Evolutionary conservation across 2,888 invertebrate genomes (phyloP).

Genomic region (Ctena decussata): DNA sequence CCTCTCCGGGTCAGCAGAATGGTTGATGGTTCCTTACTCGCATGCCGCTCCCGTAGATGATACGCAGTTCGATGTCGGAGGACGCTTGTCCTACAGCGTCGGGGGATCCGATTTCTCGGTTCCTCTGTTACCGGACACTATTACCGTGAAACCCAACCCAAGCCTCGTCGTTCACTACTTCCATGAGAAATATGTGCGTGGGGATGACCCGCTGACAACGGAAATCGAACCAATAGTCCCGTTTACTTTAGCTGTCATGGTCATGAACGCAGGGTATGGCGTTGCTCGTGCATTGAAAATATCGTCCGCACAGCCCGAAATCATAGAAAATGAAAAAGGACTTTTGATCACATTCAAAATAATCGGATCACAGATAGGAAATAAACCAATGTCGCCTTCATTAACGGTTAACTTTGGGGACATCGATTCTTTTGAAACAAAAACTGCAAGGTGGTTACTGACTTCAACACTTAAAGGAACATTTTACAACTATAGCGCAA

Average conservation of each 20-base stretch:
- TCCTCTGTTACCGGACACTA: constrained; percentile 73
- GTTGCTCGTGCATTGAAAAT: constrained; percentile 67
- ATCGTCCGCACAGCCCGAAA: constrained; percentile 76
- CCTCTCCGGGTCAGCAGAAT: constrained; percentile 63
- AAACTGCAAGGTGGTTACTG: constrained; percentile 69
- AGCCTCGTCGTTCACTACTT: constrained; percentile 73
- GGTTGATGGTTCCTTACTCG: constrained; percentile 76
- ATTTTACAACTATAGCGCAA: constrained; percentile 75
- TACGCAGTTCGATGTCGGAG: constrained; percentile 72
- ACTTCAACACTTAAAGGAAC: constrained; percentile 71
- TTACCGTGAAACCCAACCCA: constrained; percentile 77
- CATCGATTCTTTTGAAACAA: constrained; percentile 65
- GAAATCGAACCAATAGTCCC: constrained; percentile 71
- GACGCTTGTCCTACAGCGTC: constrained; percentile 71
- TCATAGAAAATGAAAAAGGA: constrained; percentile 78
- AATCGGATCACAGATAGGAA: constrained; percentile 65
- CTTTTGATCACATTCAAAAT: constrained; percentile 71
- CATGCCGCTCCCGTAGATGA: constrained; percentile 68
- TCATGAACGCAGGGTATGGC: constrained; percentile 71
- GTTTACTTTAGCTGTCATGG: constrained; percentile 70
- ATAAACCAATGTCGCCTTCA: constrained; percentile 61
- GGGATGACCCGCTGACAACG: constrained; percentile 73
- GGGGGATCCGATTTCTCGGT: constrained; percentile 68
- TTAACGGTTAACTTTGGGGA: constrained; percentile 73
- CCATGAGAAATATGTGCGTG: constrained; percentile 73